Evolutionary conservation across 1,140 invertebrate species (phyloP).

Genomic region (Brachionus manjavacas): DNA sequence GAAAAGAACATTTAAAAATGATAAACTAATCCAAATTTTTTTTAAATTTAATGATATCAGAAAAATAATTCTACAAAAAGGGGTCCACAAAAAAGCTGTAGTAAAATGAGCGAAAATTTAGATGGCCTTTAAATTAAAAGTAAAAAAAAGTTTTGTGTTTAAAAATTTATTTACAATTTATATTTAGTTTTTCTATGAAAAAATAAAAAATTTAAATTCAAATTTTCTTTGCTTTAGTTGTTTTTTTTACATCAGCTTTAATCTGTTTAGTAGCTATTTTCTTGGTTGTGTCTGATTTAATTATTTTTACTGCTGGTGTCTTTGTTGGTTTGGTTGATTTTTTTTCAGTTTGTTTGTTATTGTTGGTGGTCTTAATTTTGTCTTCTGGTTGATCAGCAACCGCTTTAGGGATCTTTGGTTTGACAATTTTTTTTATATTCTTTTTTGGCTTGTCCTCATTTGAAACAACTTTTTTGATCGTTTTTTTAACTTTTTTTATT

Average conservation of each 20-base stretch:
- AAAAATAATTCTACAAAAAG: too few relatives aligned
- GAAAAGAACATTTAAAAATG: too few relatives aligned
- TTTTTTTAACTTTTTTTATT: not conserved
- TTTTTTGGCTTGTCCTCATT: not conserved
- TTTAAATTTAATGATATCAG: too few relatives aligned
- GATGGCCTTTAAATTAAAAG: too few relatives aligned
- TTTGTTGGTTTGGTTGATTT: not conserved
- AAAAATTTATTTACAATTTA: not conserved
- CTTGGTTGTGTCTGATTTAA: not conserved
- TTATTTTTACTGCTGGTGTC: not conserved
- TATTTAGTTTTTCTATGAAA: not conserved
- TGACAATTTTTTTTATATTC: not conserved
- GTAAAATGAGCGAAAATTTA: too few relatives aligned
- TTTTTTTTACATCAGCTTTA: constrained; percentile 1
- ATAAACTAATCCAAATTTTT: too few relatives aligned
- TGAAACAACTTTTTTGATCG: not conserved
- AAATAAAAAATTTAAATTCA: too few relatives aligned
- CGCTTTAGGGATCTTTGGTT: not conserved
- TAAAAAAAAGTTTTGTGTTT: too few relatives aligned
- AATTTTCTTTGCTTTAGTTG: not conserved
- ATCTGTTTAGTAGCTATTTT: not conserved
- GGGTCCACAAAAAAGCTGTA: too few relatives aligned
- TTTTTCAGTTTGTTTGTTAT: not conserved
- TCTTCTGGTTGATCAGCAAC: not conserved
- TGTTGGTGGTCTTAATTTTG: not conserved